Evolutionary conservation across 2,113 vertebrate species (phyloP).

Genomic region (Pseudonaja textilis): DNA sequence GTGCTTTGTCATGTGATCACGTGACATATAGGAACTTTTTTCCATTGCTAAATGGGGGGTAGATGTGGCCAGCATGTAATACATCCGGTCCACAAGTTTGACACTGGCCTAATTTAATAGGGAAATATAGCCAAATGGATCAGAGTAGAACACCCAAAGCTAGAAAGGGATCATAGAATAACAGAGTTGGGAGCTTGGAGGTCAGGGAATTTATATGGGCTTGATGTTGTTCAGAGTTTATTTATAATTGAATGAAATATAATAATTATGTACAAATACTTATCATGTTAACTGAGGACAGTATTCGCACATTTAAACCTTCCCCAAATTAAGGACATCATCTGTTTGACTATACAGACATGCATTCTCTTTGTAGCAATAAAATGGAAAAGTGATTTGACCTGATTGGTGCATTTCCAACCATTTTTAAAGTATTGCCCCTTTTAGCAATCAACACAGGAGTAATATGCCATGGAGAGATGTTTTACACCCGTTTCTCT

Average conservation of each 20-base stretch:
- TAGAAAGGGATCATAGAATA: background rate
- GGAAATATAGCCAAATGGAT: background rate
- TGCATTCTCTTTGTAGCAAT: background rate
- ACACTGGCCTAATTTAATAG: background rate
- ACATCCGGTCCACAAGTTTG: too few species aligned
- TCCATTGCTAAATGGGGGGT: too few species aligned
- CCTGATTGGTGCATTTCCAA: too few species aligned
- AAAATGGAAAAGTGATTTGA: background rate
- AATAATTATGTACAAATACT: background rate
- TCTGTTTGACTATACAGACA: background rate
- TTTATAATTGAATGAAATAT: background rate
- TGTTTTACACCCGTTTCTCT: too few species aligned
- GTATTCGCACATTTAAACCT: background rate
- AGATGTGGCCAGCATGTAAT: too few species aligned
- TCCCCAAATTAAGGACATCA: background rate
- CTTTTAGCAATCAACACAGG: too few species aligned
- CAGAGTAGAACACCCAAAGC: background rate
- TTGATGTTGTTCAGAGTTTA: background rate
- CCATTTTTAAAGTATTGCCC: too few species aligned
- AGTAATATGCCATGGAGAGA: too few species aligned
- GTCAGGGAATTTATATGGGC: too few species aligned
- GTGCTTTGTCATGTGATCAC: too few species aligned
- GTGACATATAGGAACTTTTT: too few species aligned
- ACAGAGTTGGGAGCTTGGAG: too few species aligned
- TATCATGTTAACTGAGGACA: background rate